These are phyloP conservation scores for Darevskia nairensis DNA, from an alignment of 2,797 vertebrate genomes.

Conservation along the genomic window DNA sequence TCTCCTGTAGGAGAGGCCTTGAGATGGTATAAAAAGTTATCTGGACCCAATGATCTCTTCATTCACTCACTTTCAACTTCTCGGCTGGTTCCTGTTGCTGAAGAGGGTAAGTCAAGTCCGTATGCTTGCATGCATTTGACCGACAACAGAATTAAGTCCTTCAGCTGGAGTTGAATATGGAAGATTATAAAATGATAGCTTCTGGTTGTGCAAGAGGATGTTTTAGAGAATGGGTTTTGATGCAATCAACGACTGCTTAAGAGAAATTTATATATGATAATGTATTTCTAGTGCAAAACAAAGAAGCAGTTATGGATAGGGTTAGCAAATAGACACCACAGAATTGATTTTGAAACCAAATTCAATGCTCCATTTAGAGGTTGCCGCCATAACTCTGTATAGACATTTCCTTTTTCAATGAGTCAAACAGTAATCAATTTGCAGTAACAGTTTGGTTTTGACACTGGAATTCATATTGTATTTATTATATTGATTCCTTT, in stretches of 20 bases:
- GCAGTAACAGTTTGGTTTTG: too few relatives aligned
- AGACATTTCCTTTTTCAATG: too few relatives aligned
- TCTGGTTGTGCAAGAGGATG: neutral
- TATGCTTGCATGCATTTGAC: neutral
- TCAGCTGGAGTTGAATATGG: neutral
- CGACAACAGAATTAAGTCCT: neutral
- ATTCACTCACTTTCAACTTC: neutral
- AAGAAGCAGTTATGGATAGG: neutral
- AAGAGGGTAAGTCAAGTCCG: constrained; percentile 40
- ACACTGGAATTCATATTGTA: too few relatives aligned
- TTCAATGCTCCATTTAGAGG: too few relatives aligned
- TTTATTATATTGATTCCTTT: too few relatives aligned
- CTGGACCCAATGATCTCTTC: neutral
- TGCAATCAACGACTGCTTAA: neutral
- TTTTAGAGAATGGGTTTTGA: neutral
- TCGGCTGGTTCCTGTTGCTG: rapidly evolving
- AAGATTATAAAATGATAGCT: neutral
- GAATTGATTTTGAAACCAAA: neutral
- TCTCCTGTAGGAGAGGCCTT: constrained; percentile 16
- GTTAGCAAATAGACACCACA: neutral
- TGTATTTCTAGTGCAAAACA: neutral
- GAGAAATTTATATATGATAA: neutral
- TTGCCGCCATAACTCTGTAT: too few relatives aligned
- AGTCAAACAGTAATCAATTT: too few relatives aligned
- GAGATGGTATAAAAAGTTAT: constrained; percentile 32